phyloP scores from a whole-genome alignment of 1,140 invertebrate species.

The Thaumatotibia leucotreta region DNA sequence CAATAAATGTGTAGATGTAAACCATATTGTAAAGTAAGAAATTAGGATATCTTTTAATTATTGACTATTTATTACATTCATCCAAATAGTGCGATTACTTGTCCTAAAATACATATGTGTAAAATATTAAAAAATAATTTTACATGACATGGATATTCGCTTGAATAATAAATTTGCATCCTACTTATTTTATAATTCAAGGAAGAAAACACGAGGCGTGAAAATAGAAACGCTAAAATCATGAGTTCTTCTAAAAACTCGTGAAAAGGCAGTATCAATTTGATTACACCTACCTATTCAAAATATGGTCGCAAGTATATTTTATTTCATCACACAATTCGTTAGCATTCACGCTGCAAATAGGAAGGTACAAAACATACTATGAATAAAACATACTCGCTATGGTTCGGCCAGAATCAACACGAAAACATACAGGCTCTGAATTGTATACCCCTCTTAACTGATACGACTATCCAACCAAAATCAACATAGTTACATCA shows the following conservation, averaged over 20 bases:
- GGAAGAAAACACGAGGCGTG: too few species aligned
- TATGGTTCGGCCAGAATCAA: conserved; percentile 3
- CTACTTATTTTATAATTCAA: too few species aligned
- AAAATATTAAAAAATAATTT: too few species aligned
- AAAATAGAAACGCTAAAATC: too few species aligned
- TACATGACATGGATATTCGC: too few species aligned
- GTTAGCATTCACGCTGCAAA: not conserved
- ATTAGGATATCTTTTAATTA: too few species aligned
- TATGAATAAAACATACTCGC: conserved; percentile 10
- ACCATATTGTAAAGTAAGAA: too few species aligned
- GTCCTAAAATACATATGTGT: too few species aligned
- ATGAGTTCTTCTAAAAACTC: not conserved
- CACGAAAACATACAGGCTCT: not conserved
- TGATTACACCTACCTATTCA: not conserved
- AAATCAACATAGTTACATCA: not conserved
- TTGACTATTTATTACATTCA: too few species aligned
- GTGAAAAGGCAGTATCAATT: not conserved
- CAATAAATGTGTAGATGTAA: too few species aligned
- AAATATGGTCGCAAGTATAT: not conserved
- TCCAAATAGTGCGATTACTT: too few species aligned
- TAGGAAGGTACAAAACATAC: conserved; percentile 1
- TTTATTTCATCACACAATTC: not conserved
- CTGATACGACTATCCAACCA: not conserved
- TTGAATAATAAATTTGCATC: too few species aligned
- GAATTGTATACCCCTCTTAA: not conserved